A percentile compares a stretch with the other conserved stretches of the same genome.
These are phyloP conservation scores for Coenonympha arcania DNA, from an alignment of 2,888 invertebrate species.

Conservation along the genomic window DNA sequence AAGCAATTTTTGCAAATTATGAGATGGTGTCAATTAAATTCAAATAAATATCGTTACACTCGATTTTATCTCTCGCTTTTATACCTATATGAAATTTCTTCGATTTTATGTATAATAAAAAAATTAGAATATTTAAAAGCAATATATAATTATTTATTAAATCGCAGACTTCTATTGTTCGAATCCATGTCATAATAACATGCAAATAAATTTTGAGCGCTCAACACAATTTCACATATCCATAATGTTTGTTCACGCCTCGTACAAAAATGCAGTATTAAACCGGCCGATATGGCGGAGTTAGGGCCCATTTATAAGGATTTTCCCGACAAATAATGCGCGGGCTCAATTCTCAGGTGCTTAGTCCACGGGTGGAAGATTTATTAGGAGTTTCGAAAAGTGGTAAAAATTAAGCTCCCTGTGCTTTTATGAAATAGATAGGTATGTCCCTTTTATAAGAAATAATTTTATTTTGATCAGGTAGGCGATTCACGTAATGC, in stretches of 20 bases:
- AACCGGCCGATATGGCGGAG: conserved; percentile 20
- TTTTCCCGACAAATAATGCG: conserved; percentile 46
- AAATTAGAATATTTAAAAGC: too few species aligned
- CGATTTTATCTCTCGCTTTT: too few species aligned
- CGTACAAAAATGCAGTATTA: conserved; percentile 1
- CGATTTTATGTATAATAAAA: too few species aligned
- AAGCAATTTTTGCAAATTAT: too few species aligned
- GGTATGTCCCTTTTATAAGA: background rate
- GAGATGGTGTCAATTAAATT: too few species aligned
- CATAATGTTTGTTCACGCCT: conserved; percentile 28
- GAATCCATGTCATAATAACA: too few species aligned
- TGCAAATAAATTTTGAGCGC: conserved; percentile 16
- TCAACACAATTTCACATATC: conserved; percentile 27
- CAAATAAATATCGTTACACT: too few species aligned
- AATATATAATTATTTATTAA: too few species aligned
- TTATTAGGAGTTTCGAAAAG: conserved; percentile 52
- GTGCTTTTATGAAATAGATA: too few species aligned
- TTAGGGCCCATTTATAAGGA: conserved; percentile 43
- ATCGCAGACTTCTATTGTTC: too few species aligned
- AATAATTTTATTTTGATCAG: background rate
- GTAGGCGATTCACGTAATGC: too few species aligned
- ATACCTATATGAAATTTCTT: too few species aligned
- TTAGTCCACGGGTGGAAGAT: conserved; percentile 47
- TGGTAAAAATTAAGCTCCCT: background rate
- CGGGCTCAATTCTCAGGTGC: conserved; percentile 42